phyloP scores from a whole-genome alignment of 1,140 invertebrate genomes.

The Phymastichus coffea region DNA sequence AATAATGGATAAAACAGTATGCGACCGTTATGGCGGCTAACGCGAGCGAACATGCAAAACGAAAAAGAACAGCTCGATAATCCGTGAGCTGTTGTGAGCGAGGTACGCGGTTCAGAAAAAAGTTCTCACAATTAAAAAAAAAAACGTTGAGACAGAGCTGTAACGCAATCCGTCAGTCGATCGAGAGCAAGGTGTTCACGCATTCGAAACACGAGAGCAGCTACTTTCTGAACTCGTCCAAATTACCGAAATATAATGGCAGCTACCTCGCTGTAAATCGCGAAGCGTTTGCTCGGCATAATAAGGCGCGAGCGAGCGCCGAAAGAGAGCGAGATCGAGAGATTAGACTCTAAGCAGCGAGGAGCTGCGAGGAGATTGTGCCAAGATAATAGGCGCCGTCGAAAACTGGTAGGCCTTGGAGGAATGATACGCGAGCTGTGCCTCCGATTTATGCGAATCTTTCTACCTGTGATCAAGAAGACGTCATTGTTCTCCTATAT shows the following conservation, averaged over 20 bases:
- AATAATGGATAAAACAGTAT: no score
- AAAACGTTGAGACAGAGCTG: not conserved
- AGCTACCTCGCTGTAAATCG: constrained; percentile 19
- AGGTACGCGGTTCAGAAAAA: no score
- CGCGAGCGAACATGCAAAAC: not conserved
- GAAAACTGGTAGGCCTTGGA: constrained; percentile 59
- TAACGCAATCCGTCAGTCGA: constrained; percentile 11
- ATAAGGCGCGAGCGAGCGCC: constrained; percentile 27
- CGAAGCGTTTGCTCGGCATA: constrained; percentile 10
- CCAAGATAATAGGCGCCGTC: constrained; percentile 54
- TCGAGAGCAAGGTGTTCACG: not conserved
- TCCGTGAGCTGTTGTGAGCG: no score
- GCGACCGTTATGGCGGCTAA: no score
- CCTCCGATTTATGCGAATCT: no score
- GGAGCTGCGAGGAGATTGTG: no score
- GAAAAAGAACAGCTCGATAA: no score
- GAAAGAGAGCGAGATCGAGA: constrained; percentile 28
- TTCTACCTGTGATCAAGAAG: no score
- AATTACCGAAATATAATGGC: constrained; percentile 24
- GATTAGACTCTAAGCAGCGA: no score
- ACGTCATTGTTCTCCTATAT: no score
- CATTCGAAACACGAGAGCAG: constrained; percentile 19
- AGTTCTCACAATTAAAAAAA: not conserved
- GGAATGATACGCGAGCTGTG: constrained; percentile 57
- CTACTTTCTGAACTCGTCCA: constrained; percentile 10